Percentiles rank a stretch among this genome's conserved stretches.
phyloP scores from a whole-genome alignment of 1,140 invertebrate genomes.

The Drosophila ironensis region DNA sequence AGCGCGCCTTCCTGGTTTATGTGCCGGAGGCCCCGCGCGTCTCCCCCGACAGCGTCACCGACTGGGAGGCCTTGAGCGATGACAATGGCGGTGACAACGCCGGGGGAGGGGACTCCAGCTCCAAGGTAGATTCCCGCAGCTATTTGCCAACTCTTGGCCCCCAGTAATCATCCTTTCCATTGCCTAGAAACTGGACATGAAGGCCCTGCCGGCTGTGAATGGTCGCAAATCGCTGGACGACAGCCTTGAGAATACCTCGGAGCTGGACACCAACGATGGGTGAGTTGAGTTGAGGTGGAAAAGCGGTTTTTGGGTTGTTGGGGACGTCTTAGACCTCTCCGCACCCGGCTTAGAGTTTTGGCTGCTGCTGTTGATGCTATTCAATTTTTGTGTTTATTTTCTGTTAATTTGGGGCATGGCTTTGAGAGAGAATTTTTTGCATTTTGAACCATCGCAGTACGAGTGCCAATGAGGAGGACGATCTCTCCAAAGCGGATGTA shows the following conservation, averaged over 20 bases:
- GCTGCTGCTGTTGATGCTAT: too few species aligned
- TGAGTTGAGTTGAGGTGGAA: conserved; percentile 60
- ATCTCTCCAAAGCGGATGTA: conserved; percentile 58
- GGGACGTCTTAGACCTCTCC: conserved; percentile 3
- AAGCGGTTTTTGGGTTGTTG: neutral
- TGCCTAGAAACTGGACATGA: conserved; percentile 58
- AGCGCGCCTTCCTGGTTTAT: conserved; percentile 86
- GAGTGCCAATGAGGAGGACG: conserved; percentile 69
- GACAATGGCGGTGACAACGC: conserved; percentile 50
- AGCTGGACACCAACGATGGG: conserved; percentile 74
- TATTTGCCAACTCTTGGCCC: too few species aligned
- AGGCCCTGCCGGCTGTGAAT: conserved; percentile 47
- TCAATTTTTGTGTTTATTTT: conserved; percentile 34
- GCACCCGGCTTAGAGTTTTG: conserved; percentile 31
- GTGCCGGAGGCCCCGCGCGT: conserved; percentile 91
- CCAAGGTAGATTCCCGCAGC: too few species aligned
- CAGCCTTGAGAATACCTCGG: conserved; percentile 76
- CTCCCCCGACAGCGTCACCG: conserved; percentile 86
- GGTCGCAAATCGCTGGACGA: conserved; percentile 67
- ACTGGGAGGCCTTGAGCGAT: conserved; percentile 85
- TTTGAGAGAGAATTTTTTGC: conserved; percentile 65
- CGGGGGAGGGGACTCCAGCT: conserved; percentile 31
- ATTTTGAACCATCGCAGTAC: conserved; percentile 68
- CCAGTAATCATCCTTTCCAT: neutral
- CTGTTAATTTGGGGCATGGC: conserved; percentile 46